Percentiles rank a stretch among this genome's conserved stretches.
Evolutionary conservation across 2,888 invertebrate genomes (phyloP).

Genomic region (Lasius fuliginosus): DNA sequence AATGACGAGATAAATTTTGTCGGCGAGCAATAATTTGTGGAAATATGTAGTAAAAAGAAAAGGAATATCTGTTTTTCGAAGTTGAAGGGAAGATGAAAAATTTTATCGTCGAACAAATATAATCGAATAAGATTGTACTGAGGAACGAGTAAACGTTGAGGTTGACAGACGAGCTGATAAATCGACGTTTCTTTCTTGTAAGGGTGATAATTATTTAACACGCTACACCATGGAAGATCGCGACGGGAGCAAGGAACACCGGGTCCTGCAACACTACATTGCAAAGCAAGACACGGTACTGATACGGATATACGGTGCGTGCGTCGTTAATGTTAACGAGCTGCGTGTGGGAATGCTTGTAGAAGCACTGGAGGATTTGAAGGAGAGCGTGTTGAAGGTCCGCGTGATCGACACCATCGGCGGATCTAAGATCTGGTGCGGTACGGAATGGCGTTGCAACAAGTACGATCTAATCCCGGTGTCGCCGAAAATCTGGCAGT

Average conservation of each 20-base stretch:
- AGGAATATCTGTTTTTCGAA: neutral
- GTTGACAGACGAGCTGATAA: conserved; percentile 6
- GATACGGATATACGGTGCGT: conserved; percentile 76
- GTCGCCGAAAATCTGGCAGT: conserved; percentile 86
- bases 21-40: neutral
- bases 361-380: conserved; percentile 76
- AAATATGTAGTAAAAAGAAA: neutral
- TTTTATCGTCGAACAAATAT: neutral
- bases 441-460: conserved; percentile 83
- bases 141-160: neutral
- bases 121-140: neutral
- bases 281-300: conserved; percentile 76
- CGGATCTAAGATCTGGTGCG: conserved; percentile 76
- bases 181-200: neutral
- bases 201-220: conserved; percentile 22
- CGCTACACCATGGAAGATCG: conserved; percentile 61
- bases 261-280: conserved; percentile 73
- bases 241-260: conserved; percentile 60
- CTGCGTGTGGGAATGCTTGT: conserved; percentile 80
- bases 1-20: neutral
- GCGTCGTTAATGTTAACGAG: conserved; percentile 74
- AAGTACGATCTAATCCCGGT: conserved; percentile 78
- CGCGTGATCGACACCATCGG: conserved; percentile 73
- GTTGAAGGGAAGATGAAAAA: neutral
- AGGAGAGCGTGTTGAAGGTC: conserved; percentile 76